Percentiles rank a stretch among this genome's conserved stretches.
Evolutionary conservation across 1,140 invertebrate species (phyloP).

Genomic region (Aphidius gifuensis): DNA sequence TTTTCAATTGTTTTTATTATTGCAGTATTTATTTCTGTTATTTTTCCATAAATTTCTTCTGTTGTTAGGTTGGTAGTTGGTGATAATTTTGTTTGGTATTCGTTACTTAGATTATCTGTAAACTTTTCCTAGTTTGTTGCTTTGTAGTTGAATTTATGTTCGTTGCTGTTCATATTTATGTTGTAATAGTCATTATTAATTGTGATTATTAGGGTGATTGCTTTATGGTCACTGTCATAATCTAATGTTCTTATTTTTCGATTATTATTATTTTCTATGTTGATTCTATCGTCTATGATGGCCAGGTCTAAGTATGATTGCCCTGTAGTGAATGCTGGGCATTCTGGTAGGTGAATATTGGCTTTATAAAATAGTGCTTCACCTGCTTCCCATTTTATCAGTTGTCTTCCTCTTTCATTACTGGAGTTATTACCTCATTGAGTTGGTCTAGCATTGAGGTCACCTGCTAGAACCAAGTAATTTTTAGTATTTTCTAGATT

Average conservation of each 20-base stretch:
- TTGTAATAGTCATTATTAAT: background rate
- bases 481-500: background rate
- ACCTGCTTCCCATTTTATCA: conserved; percentile 3
- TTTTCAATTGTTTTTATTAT: conserved; percentile 16
- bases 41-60: conserved; percentile 22
- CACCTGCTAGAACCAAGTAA: conserved; percentile 14
- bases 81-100: conserved; percentile 3
- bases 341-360: too few species aligned
- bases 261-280: background rate
- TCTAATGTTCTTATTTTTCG: background rate
- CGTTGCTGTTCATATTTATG: background rate
- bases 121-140: conserved; percentile 27
- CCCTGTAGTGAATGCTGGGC: background rate
- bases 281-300: conserved; percentile 10
- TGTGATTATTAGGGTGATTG: background rate
- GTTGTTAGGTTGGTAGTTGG: conserved; percentile 22
- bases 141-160: conserved; percentile 16
- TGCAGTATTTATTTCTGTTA: conserved; percentile 1
- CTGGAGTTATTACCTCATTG: background rate
- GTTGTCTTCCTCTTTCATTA: conserved; percentile 15
- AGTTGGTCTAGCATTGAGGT: conserved; percentile 13
- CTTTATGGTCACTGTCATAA: conserved; percentile 19
- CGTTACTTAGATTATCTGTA: background rate
- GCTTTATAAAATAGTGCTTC: too few species aligned
- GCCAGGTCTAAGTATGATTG: conserved; percentile 19